phyloP scores from a whole-genome alignment of 2,888 invertebrate species.

The Torymus texanus region DNA sequence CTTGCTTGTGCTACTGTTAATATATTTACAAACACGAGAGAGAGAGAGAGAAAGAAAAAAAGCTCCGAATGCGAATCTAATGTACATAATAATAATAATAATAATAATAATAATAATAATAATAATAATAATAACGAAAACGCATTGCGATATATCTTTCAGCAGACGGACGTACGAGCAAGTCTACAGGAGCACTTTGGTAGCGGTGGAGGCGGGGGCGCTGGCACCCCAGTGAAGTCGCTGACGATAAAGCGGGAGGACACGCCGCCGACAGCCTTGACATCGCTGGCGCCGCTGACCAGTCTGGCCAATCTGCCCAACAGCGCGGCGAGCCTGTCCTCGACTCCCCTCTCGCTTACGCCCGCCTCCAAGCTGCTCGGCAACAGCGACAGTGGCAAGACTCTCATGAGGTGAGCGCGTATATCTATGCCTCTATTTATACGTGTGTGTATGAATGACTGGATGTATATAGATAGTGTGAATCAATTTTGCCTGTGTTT shows the following conservation, averaged over 20 bases:
- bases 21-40: too few relatives aligned
- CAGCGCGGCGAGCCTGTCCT: constrained; percentile 68
- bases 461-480: too few relatives aligned
- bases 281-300: constrained; percentile 72
- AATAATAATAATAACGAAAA: too few relatives aligned
- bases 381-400: constrained; percentile 72
- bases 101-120: too few relatives aligned
- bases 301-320: constrained; percentile 73
- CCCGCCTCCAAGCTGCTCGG: constrained; percentile 73
- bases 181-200: constrained; percentile 71
- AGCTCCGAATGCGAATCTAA: too few relatives aligned
- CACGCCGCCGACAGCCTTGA: constrained; percentile 72
- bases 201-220: constrained; percentile 44
- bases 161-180: constrained; percentile 74
- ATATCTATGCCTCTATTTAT: too few relatives aligned
- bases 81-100: too few relatives aligned
- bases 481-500: too few relatives aligned
- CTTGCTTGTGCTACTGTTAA: too few relatives aligned
- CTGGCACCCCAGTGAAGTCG: constrained; percentile 71
- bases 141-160: constrained; percentile 6
- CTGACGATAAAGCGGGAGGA: constrained; percentile 73
- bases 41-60: too few relatives aligned
- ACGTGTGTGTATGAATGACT: too few relatives aligned
- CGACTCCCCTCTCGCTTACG: constrained; percentile 72
- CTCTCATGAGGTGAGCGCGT: constrained; percentile 70